phyloP scores from a whole-genome alignment of 2,113 vertebrate species.

The Ailurus styani region DNA sequence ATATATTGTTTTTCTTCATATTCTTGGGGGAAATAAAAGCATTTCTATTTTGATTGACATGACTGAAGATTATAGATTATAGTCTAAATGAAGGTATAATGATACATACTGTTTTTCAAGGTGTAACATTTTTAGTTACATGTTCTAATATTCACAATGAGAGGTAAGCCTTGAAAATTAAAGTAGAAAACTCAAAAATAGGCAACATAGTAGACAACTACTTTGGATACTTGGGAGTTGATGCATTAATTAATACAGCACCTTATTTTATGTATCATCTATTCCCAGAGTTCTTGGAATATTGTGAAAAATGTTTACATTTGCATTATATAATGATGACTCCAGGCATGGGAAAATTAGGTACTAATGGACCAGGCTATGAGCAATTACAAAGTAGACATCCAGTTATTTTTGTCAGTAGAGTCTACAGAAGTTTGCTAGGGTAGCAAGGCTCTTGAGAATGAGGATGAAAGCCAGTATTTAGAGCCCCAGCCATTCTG shows the following conservation, averaged over 20 bases:
- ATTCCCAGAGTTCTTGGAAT: background rate
- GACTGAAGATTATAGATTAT: background rate
- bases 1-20: background rate
- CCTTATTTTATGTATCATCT: background rate
- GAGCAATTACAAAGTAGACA: background rate
- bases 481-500: background rate
- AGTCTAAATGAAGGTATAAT: background rate
- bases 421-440: background rate
- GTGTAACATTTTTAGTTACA: background rate
- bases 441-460: background rate
- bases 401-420: background rate
- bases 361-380: background rate
- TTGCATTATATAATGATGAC: background rate
- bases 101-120: background rate
- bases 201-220: background rate
- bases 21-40: background rate
- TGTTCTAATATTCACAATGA: background rate
- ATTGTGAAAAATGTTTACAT: background rate
- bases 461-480: background rate
- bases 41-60: background rate
- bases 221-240: background rate
- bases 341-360: background rate
- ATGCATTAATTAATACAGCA: background rate
- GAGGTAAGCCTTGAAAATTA: background rate
- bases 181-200: slow-evolving; percentile 28